A percentile compares a stretch with the other conserved stretches of the same genome.
Evolutionary conservation across 2,797 vertebrate species (phyloP).

Genomic region (Phalanger gymnotis): DNA sequence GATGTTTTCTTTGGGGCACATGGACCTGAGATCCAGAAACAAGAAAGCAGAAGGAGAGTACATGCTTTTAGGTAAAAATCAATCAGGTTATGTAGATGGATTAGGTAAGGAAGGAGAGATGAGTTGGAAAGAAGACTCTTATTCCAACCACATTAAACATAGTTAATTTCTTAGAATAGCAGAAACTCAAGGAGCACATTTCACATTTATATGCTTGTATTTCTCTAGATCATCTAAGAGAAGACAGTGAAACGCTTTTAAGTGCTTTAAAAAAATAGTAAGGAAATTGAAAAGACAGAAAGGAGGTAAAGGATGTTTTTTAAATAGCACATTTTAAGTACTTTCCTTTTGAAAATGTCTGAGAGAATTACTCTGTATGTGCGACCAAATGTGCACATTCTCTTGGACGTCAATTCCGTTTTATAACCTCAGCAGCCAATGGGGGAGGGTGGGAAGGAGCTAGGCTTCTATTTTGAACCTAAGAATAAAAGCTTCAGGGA

Average conservation of each 20-base stretch:
- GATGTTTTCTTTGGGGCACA: not conserved
- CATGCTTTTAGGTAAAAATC: not conserved
- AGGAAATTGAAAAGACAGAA: slow-evolving; percentile 15
- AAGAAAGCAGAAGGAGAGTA: not conserved
- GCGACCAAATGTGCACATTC: slow-evolving; percentile 6
- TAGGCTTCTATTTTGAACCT: not conserved
- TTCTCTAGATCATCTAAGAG: slow-evolving; percentile 32
- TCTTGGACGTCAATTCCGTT: slow-evolving; percentile 11
- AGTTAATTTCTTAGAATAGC: not conserved
- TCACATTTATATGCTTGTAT: slow-evolving; percentile 9
- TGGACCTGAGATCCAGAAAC: not conserved
- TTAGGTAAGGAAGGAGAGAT: not conserved
- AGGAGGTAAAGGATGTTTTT: slow-evolving; percentile 25
- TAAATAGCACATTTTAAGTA: slow-evolving; percentile 17
- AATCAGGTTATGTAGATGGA: not conserved
- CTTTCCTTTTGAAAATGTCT: slow-evolving; percentile 45
- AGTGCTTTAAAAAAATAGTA: not conserved
- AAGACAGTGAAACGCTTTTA: slow-evolving; percentile 21
- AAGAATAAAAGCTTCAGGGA: not conserved
- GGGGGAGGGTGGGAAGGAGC: slow-evolving; percentile 13
- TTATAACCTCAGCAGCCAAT: slow-evolving; percentile 37
- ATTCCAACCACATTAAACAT: not conserved
- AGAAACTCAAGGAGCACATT: not conserved
- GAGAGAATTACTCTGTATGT: slow-evolving; percentile 11
- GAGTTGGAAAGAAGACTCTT: not conserved